phyloP scores from a whole-genome alignment of 2,888 invertebrate species.

The Micoletzkya japonica region DNA sequence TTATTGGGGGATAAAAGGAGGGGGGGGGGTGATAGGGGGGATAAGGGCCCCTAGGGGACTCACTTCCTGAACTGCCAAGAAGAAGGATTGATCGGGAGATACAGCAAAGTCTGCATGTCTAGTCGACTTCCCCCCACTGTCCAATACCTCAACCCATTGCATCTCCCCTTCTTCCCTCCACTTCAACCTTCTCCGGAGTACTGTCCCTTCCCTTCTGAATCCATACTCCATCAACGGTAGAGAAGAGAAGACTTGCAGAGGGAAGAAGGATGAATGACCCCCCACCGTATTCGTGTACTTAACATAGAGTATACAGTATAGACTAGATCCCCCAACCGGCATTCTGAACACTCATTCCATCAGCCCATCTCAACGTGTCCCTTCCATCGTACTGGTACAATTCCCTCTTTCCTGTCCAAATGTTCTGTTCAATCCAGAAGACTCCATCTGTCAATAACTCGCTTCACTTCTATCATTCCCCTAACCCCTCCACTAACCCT shows the following conservation, averaged over 20 bases:
- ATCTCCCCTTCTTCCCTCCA: no score
- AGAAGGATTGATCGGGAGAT: neutral
- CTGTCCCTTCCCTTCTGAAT: constrained; percentile 1
- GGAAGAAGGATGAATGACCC: constrained; percentile 63
- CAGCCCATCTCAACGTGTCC: neutral
- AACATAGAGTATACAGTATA: constrained; percentile 1
- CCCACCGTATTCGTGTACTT: constrained; percentile 67
- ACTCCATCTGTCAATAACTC: constrained; percentile 37
- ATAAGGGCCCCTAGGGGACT: no score
- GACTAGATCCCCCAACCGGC: neutral
- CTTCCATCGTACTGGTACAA: constrained; percentile 18
- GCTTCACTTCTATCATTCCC: neutral
- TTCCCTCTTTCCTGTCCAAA: constrained; percentile 40
- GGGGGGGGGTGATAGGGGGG: constrained; percentile 42
- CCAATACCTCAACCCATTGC: no score
- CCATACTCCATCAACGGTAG: constrained; percentile 33
- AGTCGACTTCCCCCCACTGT: no score
- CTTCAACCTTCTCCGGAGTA: constrained; percentile 10
- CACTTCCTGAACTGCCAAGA: neutral
- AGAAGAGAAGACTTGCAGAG: constrained; percentile 49
- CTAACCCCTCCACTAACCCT: constrained; percentile 27
- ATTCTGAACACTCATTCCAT: constrained; percentile 18
- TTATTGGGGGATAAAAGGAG: no score
- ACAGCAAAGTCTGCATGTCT: no score
- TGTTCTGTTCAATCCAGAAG: constrained; percentile 54